Evolutionary conservation across 53 echinoderm and acorn worm genomes (phyloP), one percentile per base, ranked within the genome.

Genomic region (Patiria pectinifera): DNA sequence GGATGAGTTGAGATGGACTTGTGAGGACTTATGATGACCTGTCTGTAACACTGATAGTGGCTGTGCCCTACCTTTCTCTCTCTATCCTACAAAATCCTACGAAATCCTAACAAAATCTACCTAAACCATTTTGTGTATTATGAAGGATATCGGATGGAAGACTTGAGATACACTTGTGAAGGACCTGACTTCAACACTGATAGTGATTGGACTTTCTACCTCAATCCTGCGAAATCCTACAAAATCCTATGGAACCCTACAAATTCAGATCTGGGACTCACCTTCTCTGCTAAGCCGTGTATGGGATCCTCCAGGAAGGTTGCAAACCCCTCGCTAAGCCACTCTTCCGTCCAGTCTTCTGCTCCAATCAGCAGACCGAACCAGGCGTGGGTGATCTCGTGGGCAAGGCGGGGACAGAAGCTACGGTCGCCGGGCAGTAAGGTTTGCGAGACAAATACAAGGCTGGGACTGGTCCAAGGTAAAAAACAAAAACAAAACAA

Each of bases 281-380:
- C 97, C 89, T 96, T 94, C 86, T 95, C 83, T n/a, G 95, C 96
- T 21, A 95, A 13, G 35, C 95, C 95, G 63, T 97, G 97, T 26
- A 95, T 86, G 2, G 95, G 94, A 80, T 97, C 97, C 83, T 97
- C 97, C 83, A 97, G 92, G 92, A 94, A 97, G 0, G 97, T 97
- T 49, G 97, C 97, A 70, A 97, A 97, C 21, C 97, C 97, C 53
- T 97, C 97, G 59, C 97, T 97, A 48, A 97, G 85, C 97, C 97
- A 97, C 62, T 97, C 97, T 58, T 97, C 97, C 69, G 97, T 97
- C 97, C 97, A 97, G 74, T 97, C 97, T 66, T 91, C 78, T 0
- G 97, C 97, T 43, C 97, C 97, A 45, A 97, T 97, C 83, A 97
- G 78, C 35, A 97, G 91, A 0, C 97, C 97, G 26, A 97, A 97